Base-by-base conservation (phyloP, 2,797 vertebrate genomes). In the Sphaeramia orbicularis region DNA sequence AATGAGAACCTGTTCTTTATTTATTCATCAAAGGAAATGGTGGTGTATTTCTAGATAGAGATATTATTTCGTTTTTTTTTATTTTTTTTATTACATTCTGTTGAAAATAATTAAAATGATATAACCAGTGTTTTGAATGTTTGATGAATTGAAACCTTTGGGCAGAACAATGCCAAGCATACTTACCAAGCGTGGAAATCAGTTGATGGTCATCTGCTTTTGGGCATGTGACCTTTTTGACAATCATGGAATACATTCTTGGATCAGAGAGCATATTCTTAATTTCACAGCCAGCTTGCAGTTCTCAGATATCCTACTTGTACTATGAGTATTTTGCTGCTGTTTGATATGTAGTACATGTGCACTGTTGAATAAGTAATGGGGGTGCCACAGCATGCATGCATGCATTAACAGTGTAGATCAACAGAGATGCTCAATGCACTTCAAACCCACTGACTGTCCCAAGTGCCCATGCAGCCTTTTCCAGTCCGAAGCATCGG, bases 291-390 rank as follows among this genome's bases (percentile, higher is more conserved):
- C 71, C 67, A 75, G 81, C 80, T 74, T 84, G 71, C 59, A 68
- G n/a, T 82, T 86, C 81, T 81, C 54, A 70, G 15, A 75, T 71
- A 61, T 65, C 49, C 71, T 43, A 6, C 54, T 65, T 70, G 60
- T 68, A 72, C 64, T 75, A 80, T 10, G 51, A 68, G 55, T 71
- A 78, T 83, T 87, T 86, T 65, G 61, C 78, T 68, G 74, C 74
- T 10, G 38, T 85, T 80, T 87, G 76, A 78, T 81, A 76, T 86
- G 80, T 83, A 65, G 72, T 80, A 71, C 78, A 84, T 79, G 68
- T 85, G 70, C 76, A 35, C 74, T 86, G 85, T 78, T 91, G 77
- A 93, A 91, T 92, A 88, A 89, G 66, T 91, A 85, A 90, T 87
- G 65, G 65, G 43, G 54, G 75, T 80, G 76, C 77, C 72, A 79